Base-by-base conservation (phyloP, 2,797 vertebrate species). In the Acomys russatus region DNA sequence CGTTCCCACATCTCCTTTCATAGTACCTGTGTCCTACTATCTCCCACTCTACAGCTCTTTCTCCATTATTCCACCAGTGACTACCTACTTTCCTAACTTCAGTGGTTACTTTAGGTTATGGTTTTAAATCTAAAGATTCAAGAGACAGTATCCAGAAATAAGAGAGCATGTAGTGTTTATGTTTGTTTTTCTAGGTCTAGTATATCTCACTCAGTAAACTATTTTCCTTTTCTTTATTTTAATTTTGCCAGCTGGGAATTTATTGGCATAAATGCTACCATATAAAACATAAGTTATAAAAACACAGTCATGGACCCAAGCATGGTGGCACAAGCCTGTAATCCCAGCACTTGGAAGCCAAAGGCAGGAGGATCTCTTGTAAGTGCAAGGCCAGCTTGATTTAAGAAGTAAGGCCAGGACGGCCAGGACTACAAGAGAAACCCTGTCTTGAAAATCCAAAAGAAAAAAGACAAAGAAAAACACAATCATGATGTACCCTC, bases 211-310 rank as follows among this genome's bases (percentile, higher is more conserved):
- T 74, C 73, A 25, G 73, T 6, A 74, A 74, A 74, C 38, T 74
- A 25, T 74, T 44, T 44, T 44, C 44, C 4, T 44, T 44, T 44
- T 44, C 44, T 44, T 44, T 44, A 44, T 44, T 44, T 44, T 44
- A 44, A 44, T 44, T 44, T 44, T 44, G 44, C 44, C 97, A 97
- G 97, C 96, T 95, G 94, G 97, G 95, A 93, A 93, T 97, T 97
- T 97, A 98, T 98, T 98, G 97, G 98, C 98, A 96, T 98, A 98
- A 98, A 98, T 98, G 98, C 97, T 98, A 98, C 98, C 98, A 98
- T 98, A 98, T 98, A 98, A 98, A 98, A 98, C 98, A 98, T 98
- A 98, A 98, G 97, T 98, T 98, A 98, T 98, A 44, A 44, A 44
- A 44, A 44, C 44, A 44, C 44, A 44, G 44, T 4, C 44, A 44